These are phyloP conservation scores for Daboia siamensis DNA, from an alignment of 2,113 vertebrate species.

Conservation along the genomic window DNA sequence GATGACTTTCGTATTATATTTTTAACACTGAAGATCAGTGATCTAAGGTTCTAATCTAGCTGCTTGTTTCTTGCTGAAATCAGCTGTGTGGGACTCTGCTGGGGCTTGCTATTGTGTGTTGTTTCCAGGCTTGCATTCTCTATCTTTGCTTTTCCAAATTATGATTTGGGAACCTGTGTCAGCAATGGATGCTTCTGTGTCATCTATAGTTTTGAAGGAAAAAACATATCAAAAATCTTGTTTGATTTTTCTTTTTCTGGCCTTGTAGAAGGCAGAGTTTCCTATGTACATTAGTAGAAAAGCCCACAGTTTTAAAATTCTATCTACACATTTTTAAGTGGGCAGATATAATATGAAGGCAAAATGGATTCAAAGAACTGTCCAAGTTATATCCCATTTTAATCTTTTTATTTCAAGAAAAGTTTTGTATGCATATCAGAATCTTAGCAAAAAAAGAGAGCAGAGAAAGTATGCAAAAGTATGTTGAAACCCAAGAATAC, in stretches of 20 bases:
- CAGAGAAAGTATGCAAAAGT: not conserved
- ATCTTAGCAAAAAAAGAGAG: not conserved
- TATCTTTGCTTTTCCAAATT: constrained; percentile 9
- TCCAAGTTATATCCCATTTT: not conserved
- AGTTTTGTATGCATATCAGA: not conserved
- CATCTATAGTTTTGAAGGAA: not conserved
- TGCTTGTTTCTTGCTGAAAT: not conserved
- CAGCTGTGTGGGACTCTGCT: not conserved
- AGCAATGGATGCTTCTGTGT: not conserved
- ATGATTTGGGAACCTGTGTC: not conserved
- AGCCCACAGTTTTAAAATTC: not conserved
- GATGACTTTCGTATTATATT: not conserved
- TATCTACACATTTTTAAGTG: not conserved
- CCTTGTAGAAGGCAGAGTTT: not conserved
- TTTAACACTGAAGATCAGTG: not conserved
- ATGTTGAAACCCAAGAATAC: not conserved
- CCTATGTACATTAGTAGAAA: not conserved
- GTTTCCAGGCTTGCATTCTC: constrained; percentile 12
- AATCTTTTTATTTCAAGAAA: not conserved
- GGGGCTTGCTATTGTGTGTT: constrained; percentile 1
- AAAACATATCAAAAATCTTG: no score
- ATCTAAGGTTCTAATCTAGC: not conserved
- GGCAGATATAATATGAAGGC: not conserved
- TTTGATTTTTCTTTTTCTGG: not conserved
- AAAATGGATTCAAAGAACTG: not conserved